Evolutionary conservation across 2,113 vertebrate species (phyloP), one percentile per base, ranked within the genome.

Genomic region (Athene noctua): DNA sequence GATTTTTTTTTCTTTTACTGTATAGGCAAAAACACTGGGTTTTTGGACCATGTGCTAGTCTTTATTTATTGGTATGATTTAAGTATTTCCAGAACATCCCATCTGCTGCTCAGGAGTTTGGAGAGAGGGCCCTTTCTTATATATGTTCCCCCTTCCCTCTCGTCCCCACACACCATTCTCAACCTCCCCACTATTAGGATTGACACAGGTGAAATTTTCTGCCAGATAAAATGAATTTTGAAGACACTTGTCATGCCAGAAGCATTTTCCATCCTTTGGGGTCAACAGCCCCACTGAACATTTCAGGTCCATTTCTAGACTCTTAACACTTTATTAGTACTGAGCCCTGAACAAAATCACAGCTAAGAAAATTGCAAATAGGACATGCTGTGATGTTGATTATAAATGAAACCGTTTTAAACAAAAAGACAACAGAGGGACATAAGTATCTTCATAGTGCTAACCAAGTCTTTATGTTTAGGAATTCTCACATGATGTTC

Each of bases 41-140:
- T 66, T 58, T 40, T 73, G 32, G 86, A 58, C 38, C 42, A 51
- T 47, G 62, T 94, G 70, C 51, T 90, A 59, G 34, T 84, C 38
- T 95, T 93, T 84, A 75, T 81, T 94, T 93, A 85, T 92, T 96
- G 63, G 80, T 89, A 85, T 58, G 66, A 91, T n/a, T 58, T 90
- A 88, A 95, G 47, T 68, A 71, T 95, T 97, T 96, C 78, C 71
- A 92, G 86, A 80, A 73, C 62, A 90, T 82, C 49, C 58, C 38
- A 75, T 89, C 73, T 94, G 73, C 49, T 55, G 7, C 71, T 92
- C 42, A 40, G 54, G 55, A 82, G 23, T 70, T 62, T 86, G 74
- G 36, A 85, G 44, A 88, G 21, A 75, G 9, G 15, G 20, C 21
- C 10, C 11, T 75, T 77, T 72, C 72, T 74, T 26, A 81, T 52